Base-by-base conservation (phyloP, 1,140 invertebrate species). In the Choristoneura fumiferana region DNA sequence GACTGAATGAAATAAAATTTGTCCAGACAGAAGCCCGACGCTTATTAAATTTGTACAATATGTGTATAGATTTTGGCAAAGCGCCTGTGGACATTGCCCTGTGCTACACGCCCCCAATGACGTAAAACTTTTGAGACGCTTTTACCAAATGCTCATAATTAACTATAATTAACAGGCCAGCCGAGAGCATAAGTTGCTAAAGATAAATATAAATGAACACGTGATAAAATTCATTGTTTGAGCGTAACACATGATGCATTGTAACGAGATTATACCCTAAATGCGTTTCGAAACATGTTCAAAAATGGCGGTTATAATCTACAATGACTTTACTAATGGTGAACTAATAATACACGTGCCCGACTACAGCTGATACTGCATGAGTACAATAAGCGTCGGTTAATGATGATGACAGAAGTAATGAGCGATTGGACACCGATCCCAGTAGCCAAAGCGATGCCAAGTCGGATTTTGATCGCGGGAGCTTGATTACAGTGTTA, bases 61-160 rank as follows among this genome's bases (percentile, higher is more conserved):
- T 49, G 22, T 22, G 18, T 45, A 29, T 2, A 29, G n/a, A 9
- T 35, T 37, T 72, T 72, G 69, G 66, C 69, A 72, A 59, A 53
- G 52, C 10, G 58, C 29, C 43, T 38, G 59, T 66, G 66, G 63
- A 70, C 60, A 29, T 73, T 64, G 62, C 52, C 65, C 62, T 64
- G 60, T 36, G 61, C 60, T 64, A 72, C 69, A 72, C 69, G 65
- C 69, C 69, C 62, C 60, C 62, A 17, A 37, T 72, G 69, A 72
- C 69, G 69, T 65, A 54, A 59, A 60, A 36, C 22, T n/a, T 53
- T 12, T 15, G 15, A 38, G 54, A 22, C 43, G 43, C 1, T 33
- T 49, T 8, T 49, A 49, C 43, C 10, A 33, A 9, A 17, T 49
- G 10, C 17, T 10, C 29, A 22, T 49, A 49, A 49, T 49, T 49